Conservation (phyloP, 2,888 invertebrate genomes). For the Ectobius pallidus region DNA sequence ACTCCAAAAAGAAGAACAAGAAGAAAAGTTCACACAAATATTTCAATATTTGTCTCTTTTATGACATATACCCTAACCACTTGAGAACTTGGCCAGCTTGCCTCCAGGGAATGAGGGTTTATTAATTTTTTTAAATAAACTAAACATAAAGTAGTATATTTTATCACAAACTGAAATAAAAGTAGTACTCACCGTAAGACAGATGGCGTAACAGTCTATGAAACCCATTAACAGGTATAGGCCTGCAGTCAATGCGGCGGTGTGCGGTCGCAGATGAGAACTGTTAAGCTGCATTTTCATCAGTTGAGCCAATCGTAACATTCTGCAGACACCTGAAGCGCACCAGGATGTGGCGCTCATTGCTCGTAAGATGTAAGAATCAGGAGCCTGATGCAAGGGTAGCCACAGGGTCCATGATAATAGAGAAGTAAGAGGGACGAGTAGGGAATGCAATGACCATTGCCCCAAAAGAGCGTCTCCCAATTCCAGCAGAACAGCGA, state of each 20-base stretch:
- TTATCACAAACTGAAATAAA: too few relatives aligned
- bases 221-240: constrained; percentile 49
- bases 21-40: too few relatives aligned
- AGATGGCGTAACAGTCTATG: constrained; percentile 50
- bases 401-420: constrained; percentile 49
- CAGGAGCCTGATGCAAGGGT: constrained; percentile 46
- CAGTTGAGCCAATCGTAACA: constrained; percentile 33
- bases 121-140: too few relatives aligned
- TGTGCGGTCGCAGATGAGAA: constrained; percentile 48
- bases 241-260: constrained; percentile 47
- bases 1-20: too few relatives aligned
- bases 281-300: constrained; percentile 42
- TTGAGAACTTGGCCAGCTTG: too few relatives aligned
- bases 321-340: constrained; percentile 45
- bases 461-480: constrained; percentile 41
- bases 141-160: too few relatives aligned
- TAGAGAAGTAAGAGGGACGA: constrained; percentile 41
- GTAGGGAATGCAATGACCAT: constrained; percentile 30
- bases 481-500: constrained; percentile 44
- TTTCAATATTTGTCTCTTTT: too few relatives aligned
- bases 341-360: constrained; percentile 37
- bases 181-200: constrained; percentile 51
- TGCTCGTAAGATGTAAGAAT: not conserved
- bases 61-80: too few relatives aligned
- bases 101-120: too few relatives aligned